Percentiles rank a stretch among this genome's conserved stretches.
Conservation (phyloP, 2,888 invertebrate genomes). For the Taphrorychus bicolor region DNA sequence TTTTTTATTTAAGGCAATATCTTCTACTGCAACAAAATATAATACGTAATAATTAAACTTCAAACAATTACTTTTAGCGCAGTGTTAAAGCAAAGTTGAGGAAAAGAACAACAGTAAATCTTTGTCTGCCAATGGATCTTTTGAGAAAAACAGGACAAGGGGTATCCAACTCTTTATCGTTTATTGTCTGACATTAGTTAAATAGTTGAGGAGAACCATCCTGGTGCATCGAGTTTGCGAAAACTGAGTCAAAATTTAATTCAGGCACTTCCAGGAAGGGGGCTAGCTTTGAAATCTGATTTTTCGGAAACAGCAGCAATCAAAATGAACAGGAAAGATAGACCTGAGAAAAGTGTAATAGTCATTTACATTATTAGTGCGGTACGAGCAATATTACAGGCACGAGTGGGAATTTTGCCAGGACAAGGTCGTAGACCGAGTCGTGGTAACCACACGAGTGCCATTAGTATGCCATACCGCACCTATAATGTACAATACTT, state of each 20-base stretch:
- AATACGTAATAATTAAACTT: slow-evolving; percentile 18
- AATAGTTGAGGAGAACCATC: slow-evolving; percentile 43
- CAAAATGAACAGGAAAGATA: no score
- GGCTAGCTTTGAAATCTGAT: background rate
- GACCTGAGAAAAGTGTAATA: no score
- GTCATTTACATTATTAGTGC: no score
- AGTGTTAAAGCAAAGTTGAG: background rate
- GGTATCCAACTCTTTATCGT: slow-evolving; percentile 20
- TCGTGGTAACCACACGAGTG: no score
- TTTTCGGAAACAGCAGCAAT: no score
- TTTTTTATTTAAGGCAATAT: no score
- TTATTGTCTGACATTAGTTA: slow-evolving; percentile 33
- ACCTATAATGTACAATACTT: no score
- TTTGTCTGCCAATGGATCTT: slow-evolving; percentile 20
- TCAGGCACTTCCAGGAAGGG: background rate
- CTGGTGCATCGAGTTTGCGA: slow-evolving; percentile 19
- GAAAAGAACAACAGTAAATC: slow-evolving; percentile 8
- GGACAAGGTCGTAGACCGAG: no score
- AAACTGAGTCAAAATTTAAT: slow-evolving; percentile 10
- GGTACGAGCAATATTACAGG: no score
- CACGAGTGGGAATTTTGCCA: no score
- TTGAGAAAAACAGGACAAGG: background rate
- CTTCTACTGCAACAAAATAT: background rate
- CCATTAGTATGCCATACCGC: no score
- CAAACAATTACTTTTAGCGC: slow-evolving; percentile 7